Conservation (phyloP, 2,888 invertebrate species). For the Panzeria rudis region DNA sequence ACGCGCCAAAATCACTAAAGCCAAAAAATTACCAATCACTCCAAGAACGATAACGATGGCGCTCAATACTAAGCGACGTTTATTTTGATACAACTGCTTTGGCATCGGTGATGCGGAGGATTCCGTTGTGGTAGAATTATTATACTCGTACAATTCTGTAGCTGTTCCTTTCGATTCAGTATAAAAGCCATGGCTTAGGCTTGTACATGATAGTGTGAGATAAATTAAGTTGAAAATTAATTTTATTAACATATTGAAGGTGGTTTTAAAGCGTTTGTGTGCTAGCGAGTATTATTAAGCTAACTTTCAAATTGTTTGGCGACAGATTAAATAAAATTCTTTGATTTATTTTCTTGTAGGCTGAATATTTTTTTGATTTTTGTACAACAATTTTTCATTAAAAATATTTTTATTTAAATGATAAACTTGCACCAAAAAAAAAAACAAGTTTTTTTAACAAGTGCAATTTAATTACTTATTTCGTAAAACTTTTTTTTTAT, state of each 20-base stretch:
- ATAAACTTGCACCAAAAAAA: slow-evolving; percentile 28
- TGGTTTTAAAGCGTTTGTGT: background rate
- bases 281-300: background rate
- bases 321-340: slow-evolving; percentile 52
- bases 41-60: slow-evolving; percentile 87
- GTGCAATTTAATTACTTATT: slow-evolving; percentile 62
- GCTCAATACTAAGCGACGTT: slow-evolving; percentile 77
- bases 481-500: slow-evolving; percentile 36
- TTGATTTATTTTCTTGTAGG: slow-evolving; percentile 43
- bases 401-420: slow-evolving; percentile 4
- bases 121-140: slow-evolving; percentile 45
- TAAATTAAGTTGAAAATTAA: slow-evolving; percentile 43
- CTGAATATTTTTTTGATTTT: slow-evolving; percentile 13
- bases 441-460: slow-evolving; percentile 56
- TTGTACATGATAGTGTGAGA: slow-evolving; percentile 16
- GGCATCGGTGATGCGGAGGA: slow-evolving; percentile 59
- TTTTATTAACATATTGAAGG: slow-evolving; percentile 57
- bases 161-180: slow-evolving; percentile 33
- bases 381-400: slow-evolving; percentile 4
- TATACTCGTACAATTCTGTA: slow-evolving; percentile 40
- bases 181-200: slow-evolving; percentile 56
- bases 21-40: slow-evolving; percentile 90
- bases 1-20: slow-evolving; percentile 89
- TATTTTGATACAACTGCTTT: slow-evolving; percentile 75
- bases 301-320: slow-evolving; percentile 55